phyloP scores from a whole-genome alignment of 2,797 vertebrate species.

The Echiichthys vipera region DNA sequence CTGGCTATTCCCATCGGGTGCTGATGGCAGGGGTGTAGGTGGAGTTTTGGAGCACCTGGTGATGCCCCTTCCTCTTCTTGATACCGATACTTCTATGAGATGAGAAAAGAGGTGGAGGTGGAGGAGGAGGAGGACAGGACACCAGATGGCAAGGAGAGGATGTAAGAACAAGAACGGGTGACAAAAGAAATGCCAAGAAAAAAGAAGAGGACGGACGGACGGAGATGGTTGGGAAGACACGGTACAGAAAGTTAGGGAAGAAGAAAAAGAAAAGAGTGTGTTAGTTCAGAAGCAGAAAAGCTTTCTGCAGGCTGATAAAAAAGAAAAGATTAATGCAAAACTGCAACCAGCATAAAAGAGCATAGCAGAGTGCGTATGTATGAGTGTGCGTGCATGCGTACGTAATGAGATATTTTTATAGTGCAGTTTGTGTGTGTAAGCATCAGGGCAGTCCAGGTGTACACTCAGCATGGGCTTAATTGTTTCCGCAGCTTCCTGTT shows the following conservation, averaged over 20 bases:
- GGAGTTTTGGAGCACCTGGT: conserved; percentile 75
- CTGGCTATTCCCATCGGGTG: conserved; percentile 69
- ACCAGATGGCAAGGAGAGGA: conserved; percentile 6
- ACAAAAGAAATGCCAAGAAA: conserved; percentile 1
- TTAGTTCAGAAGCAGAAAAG: conserved; percentile 58
- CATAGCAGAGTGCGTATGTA: conserved; percentile 10
- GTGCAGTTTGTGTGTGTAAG: conserved; percentile 32
- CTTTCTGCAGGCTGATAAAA: conserved; percentile 45
- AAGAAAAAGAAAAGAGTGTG: neutral
- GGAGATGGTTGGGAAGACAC: conserved; percentile 8
- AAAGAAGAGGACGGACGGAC: no score
- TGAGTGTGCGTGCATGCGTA: conserved; percentile 6
- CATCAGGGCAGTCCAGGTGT: conserved; percentile 58
- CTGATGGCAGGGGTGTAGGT: conserved; percentile 76
- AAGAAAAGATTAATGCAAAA: conserved; percentile 41
- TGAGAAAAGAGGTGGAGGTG: no score
- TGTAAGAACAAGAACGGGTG: neutral
- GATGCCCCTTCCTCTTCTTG: conserved; percentile 92
- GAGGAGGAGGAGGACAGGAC: neutral
- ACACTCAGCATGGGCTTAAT: conserved; percentile 67
- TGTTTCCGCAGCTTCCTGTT: conserved; percentile 54
- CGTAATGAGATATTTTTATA: conserved; percentile 39
- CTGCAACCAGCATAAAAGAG: conserved; percentile 13
- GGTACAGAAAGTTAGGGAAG: neutral
- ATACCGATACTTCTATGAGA: conserved; percentile 92